Conservation (phyloP, 2,113 vertebrate species). For the Callocephalon fimbriatum region DNA sequence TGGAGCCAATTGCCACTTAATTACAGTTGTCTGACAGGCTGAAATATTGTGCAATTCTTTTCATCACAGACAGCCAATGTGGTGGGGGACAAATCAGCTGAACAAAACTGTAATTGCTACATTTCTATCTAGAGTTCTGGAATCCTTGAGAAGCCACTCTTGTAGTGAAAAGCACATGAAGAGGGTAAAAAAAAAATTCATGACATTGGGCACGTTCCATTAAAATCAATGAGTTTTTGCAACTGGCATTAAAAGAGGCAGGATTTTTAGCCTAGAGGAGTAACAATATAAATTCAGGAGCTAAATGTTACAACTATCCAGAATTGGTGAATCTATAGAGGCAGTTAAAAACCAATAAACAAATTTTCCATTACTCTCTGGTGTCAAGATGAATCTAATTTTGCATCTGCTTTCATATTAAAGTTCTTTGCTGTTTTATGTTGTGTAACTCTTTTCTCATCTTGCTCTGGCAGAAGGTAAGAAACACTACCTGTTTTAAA, state of each 20-base stretch:
- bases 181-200: neutral
- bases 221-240: neutral
- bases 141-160: neutral
- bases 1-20: neutral
- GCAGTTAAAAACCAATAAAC: neutral
- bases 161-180: neutral
- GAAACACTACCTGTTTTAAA: neutral
- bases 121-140: neutral
- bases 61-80: neutral
- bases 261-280: neutral
- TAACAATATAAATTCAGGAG: neutral
- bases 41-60: neutral
- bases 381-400: neutral
- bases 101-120: neutral
- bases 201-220: neutral
- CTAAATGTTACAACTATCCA: neutral
- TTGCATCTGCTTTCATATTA: neutral
- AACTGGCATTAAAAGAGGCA: neutral
- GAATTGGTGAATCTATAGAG: neutral
- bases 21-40: neutral
- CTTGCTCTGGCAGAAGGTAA: neutral
- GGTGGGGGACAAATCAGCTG: neutral
- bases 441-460: neutral
- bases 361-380: neutral
- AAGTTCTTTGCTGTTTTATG: neutral